Conservation (phyloP, 2,888 invertebrate species). For the Athalia cordata region DNA sequence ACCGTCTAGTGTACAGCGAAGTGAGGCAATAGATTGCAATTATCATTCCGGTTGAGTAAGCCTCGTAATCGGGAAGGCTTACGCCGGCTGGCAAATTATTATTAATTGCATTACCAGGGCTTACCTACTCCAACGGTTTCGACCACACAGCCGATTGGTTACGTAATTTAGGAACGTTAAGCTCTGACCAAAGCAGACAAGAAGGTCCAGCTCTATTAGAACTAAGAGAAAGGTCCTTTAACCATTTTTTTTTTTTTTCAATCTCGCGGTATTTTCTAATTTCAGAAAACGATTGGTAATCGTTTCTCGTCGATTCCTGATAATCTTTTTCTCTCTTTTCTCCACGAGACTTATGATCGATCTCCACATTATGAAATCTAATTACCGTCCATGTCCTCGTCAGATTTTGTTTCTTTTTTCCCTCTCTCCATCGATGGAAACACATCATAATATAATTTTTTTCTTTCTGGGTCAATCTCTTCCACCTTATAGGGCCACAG, state of each 20-base stretch:
- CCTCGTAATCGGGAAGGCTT: constrained; percentile 68
- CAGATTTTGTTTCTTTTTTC: neutral
- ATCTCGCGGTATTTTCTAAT: neutral
- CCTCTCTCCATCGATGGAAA: too few species aligned
- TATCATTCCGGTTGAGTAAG: constrained; percentile 67
- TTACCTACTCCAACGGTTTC: constrained; percentile 34
- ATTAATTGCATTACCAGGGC: constrained; percentile 62
- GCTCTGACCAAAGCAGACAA: constrained; percentile 19
- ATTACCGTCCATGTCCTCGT: too few species aligned
- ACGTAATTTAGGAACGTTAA: constrained; percentile 37
- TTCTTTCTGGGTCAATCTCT: constrained; percentile 20
- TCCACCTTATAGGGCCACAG: neutral
- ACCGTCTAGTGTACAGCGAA: constrained; percentile 4
- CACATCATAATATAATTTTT: constrained; percentile 10
- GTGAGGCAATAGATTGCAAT: constrained; percentile 63
- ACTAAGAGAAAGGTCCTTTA: neutral
- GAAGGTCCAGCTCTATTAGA: neutral
- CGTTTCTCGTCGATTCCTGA: too few species aligned
- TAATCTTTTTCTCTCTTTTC: too few species aligned
- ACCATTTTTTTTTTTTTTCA: neutral
- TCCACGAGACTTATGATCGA: neutral
- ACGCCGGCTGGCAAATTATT: constrained; percentile 69
- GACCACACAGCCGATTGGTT: constrained; percentile 39
- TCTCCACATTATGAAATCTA: neutral
- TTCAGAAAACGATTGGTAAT: neutral